A percentile compares a stretch with the other conserved stretches of the same genome.
phyloP scores from a whole-genome alignment of 2,797 vertebrate genomes.

The Rhinatrema bivittatum region DNA sequence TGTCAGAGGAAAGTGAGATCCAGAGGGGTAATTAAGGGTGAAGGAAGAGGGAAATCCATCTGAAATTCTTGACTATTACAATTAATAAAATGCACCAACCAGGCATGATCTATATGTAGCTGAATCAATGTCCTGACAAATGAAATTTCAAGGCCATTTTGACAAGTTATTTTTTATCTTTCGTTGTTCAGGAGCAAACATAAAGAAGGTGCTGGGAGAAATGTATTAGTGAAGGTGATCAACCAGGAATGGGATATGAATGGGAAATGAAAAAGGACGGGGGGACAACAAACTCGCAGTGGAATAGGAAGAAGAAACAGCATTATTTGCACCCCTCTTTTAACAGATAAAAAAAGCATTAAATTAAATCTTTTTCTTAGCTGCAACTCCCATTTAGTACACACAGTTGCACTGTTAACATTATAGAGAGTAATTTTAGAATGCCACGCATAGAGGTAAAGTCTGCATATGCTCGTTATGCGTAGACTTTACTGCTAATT shows the following conservation, averaged over 20 bases:
- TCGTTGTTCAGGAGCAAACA: constrained; percentile 17
- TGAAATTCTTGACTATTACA: constrained; percentile 19
- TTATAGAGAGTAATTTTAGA: too few species aligned
- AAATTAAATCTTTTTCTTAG: too few species aligned
- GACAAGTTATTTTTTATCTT: constrained; percentile 24
- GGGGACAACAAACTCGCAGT: too few species aligned
- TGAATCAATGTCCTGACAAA: constrained; percentile 22
- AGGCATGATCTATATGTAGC: constrained; percentile 20
- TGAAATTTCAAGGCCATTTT: constrained; percentile 19
- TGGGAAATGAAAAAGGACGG: too few species aligned
- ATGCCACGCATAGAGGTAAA: too few species aligned
- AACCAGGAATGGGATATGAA: background rate
- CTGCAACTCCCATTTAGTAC: too few species aligned
- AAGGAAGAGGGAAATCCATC: constrained; percentile 23
- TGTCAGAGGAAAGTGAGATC: constrained; percentile 11
- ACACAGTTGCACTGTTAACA: too few species aligned
- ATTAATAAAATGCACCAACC: constrained; percentile 17
- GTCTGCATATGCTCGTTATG: too few species aligned
- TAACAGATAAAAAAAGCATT: too few species aligned
- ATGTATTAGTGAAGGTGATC: constrained; percentile 10
- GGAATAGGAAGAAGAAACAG: too few species aligned
- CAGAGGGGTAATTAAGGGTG: constrained; percentile 21
- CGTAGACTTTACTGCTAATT: too few species aligned
- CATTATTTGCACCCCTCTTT: too few species aligned
- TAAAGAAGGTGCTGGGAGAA: constrained; percentile 10